Evolutionary conservation across 2,888 invertebrate species (phyloP).

Genomic region (Oligia latruncula): DNA sequence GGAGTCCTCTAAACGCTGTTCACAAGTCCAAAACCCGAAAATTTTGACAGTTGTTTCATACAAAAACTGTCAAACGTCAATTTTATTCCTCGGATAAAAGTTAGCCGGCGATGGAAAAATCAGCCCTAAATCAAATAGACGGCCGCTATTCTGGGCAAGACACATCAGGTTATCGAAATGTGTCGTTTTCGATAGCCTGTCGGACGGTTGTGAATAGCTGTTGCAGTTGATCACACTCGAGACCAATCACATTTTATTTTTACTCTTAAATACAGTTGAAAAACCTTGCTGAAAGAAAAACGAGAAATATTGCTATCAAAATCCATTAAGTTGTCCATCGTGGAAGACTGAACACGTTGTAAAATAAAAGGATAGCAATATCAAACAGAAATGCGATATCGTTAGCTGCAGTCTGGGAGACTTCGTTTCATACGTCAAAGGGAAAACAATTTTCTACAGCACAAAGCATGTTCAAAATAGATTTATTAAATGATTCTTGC

Average conservation of each 20-base stretch:
- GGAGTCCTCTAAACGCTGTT: too few relatives aligned
- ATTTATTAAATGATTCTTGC: background rate
- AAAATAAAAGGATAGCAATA: constrained; percentile 33
- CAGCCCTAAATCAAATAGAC: too few relatives aligned
- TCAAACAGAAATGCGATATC: constrained; percentile 42
- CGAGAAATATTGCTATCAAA: constrained; percentile 33
- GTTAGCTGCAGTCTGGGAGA: constrained; percentile 25
- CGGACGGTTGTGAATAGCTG: too few relatives aligned
- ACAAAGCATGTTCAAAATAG: background rate
- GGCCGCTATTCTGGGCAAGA: too few relatives aligned
- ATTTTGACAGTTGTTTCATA: too few relatives aligned
- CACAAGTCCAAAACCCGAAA: too few relatives aligned
- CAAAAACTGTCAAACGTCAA: too few relatives aligned
- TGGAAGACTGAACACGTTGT: constrained; percentile 35
- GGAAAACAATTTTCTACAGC: constrained; percentile 11
- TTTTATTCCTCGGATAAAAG: too few relatives aligned
- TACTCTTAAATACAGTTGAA: background rate
- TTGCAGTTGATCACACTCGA: constrained; percentile 2
- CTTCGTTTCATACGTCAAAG: constrained; percentile 12
- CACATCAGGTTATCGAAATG: too few relatives aligned
- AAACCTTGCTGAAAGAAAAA: constrained; percentile 25
- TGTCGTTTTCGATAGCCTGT: too few relatives aligned
- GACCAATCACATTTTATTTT: constrained; percentile 9
- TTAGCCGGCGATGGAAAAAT: too few relatives aligned
- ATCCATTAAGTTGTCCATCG: constrained; percentile 43